Conservation (phyloP, 2,113 vertebrate species). For the Aramus guarauna region DNA sequence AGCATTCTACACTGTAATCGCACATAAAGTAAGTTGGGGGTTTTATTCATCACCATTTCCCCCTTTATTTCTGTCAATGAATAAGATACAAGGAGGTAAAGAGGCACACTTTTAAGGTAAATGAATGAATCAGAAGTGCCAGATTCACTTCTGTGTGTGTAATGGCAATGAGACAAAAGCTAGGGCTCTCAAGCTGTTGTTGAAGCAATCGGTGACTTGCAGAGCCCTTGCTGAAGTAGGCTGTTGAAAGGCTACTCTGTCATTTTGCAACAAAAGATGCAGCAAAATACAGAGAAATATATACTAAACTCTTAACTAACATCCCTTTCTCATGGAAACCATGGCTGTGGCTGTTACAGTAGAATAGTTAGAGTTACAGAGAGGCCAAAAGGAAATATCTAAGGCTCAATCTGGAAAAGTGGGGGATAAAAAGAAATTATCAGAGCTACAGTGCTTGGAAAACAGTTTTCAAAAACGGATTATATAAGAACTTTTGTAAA, state of each 20-base stretch:
- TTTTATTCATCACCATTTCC: background rate
- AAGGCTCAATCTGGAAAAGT: rapidly evolving
- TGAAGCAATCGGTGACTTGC: background rate
- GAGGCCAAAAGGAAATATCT: background rate
- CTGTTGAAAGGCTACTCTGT: background rate
- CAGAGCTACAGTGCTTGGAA: background rate
- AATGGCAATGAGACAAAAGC: background rate
- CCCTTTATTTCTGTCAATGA: background rate
- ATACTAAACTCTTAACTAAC: background rate
- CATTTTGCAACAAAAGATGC: background rate
- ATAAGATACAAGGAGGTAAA: background rate
- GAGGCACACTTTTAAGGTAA: background rate
- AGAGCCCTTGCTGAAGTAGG: background rate
- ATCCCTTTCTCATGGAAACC: background rate
- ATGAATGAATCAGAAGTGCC: background rate
- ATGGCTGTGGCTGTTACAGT: background rate
- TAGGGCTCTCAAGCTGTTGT: background rate
- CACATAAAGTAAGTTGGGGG: rapidly evolving
- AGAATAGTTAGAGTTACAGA: background rate
- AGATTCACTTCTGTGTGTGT: background rate
- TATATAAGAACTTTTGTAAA: background rate
- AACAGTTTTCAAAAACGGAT: rapidly evolving
- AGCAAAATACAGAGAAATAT: background rate
- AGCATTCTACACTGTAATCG: background rate
- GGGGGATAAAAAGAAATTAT: rapidly evolving